These are phyloP conservation scores for Mesochorus sp. DNA, from an alignment of 2,888 invertebrate species.

Conservation along the genomic window DNA sequence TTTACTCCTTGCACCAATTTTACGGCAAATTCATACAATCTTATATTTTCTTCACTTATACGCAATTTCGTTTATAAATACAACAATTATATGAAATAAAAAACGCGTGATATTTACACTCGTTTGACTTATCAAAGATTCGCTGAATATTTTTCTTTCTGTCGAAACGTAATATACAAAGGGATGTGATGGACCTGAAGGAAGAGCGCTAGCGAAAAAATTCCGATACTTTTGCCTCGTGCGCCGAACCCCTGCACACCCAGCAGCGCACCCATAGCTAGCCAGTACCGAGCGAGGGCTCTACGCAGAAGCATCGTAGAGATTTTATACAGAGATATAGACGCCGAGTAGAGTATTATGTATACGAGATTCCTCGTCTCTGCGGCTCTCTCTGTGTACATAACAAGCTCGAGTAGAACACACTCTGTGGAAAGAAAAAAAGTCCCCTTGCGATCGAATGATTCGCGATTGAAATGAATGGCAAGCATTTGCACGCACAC, in stretches of 20 bases:
- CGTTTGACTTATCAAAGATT: too few species aligned
- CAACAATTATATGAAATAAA: too few species aligned
- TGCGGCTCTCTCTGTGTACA: conserved; percentile 27
- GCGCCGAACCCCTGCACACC: conserved; percentile 40
- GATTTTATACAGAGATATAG: conserved; percentile 19
- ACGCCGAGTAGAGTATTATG: conserved; percentile 21
- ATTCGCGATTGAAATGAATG: conserved; percentile 35
- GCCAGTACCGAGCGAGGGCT: background rate
- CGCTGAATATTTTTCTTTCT: too few species aligned
- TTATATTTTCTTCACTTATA: too few species aligned
- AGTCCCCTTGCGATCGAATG: conserved; percentile 23
- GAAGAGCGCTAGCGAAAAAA: conserved; percentile 38
- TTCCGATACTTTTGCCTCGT: conserved; percentile 47
- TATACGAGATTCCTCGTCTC: background rate
- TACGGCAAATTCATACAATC: too few species aligned
- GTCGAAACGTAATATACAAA: too few species aligned
- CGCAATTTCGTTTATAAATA: too few species aligned
- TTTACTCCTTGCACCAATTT: too few species aligned
- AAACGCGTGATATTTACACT: too few species aligned
- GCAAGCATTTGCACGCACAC: background rate
- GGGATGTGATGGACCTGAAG: conserved; percentile 11
- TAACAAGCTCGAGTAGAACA: conserved; percentile 21
- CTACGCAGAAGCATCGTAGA: conserved; percentile 55
- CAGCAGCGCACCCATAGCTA: conserved; percentile 24
- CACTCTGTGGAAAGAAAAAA: background rate